Conservation (phyloP, 2,113 vertebrate genomes). For the Merops nubicus region DNA sequence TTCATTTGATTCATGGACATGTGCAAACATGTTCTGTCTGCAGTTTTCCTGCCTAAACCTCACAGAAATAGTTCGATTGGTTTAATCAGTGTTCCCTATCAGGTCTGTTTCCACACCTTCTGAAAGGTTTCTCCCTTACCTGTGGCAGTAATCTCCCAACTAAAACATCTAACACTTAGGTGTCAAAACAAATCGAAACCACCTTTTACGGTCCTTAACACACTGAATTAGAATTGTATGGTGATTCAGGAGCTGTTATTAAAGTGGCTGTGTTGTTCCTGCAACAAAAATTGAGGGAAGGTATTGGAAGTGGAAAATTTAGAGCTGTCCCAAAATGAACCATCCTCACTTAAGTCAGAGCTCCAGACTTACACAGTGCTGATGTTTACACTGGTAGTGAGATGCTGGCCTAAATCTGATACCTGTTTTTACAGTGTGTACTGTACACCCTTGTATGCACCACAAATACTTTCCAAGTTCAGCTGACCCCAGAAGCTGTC, state of each 20-base stretch:
- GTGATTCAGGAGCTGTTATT: neutral
- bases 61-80: neutral
- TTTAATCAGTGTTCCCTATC: neutral
- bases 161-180: rapidly evolving
- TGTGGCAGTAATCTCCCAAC: neutral
- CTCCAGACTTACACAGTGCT: neutral
- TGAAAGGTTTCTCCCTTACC: neutral
- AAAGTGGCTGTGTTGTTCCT: neutral
- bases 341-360: neutral
- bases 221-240: neutral
- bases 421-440: neutral
- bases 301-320: neutral
- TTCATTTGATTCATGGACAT: neutral
- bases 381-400: neutral
- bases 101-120: neutral
- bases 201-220: neutral
- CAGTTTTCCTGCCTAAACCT: neutral
- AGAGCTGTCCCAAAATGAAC: neutral
- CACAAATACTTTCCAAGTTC: neutral
- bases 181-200: neutral
- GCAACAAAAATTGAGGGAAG: neutral
- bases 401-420: neutral
- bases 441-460: neutral
- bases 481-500: neutral
- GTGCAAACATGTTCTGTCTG: neutral